Base-by-base conservation (phyloP, 2,888 invertebrate genomes). In the Patella depressa region DNA sequence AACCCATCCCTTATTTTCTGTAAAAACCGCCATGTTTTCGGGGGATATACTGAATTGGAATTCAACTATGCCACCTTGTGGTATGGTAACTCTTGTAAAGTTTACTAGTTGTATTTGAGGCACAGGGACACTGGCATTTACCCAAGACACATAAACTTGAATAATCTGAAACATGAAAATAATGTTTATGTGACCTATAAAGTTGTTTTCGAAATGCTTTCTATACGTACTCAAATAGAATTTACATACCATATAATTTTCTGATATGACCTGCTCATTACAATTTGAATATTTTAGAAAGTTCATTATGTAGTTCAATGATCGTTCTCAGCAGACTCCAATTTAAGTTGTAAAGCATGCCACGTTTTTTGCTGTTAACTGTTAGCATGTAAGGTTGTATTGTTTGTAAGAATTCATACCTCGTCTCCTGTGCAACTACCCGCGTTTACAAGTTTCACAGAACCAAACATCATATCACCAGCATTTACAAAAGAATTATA, bases 131-230 rank as follows among this genome's bases (percentile, higher is more conserved):
- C 82, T 83, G 0, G 84, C 75, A 75, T 85, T 84, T 29, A 79
- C 69, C 89, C 89, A 89, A 2, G 84, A 84, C 29, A 89, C 84
- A 75, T 89, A 89, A 11, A 89, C 84, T 80, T 89, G 86, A 54
- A 81, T 79, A 17, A 89, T 88, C 89, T 89, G 80, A 9, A 71
- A n/a, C 53, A 24, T 19, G 11, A 45, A 45, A 45, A 45, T 45
- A 45, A 45, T 45, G 45, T 45, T 45, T 45, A 45, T 45, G 1
- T 45, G 45, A 45, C 5, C 5, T 45, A 45, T 45, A 45, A 45
- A 45, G 3, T 7, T 45, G 45, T 45, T 45, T 45, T 45, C 45
- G 45, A 45, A 45, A 9, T 45, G 45, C 45, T 45, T 45, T 45
- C 45, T 9, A 5, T 45, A 45, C 45, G 45, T 9, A 34, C 34